Evolutionary conservation across 2,888 invertebrate genomes (phyloP), one percentile per base, ranked within the genome.

Genomic region (Hybos culiciformis): DNA sequence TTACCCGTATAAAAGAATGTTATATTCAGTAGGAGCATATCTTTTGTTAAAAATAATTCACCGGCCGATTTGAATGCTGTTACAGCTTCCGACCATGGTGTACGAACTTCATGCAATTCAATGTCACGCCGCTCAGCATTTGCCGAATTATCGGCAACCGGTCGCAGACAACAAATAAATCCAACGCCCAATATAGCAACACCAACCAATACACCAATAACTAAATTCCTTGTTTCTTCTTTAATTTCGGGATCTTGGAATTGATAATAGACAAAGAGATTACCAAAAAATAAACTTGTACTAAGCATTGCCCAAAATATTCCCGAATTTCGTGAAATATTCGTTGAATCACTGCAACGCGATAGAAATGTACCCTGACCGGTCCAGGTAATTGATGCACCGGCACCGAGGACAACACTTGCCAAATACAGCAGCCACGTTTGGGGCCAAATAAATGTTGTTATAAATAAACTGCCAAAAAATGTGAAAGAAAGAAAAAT

Each of bases 271-370:
- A 96, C 91, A 69, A 94, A 96, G 23, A 93, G 70, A 61, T 98
- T 98, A 42, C 97, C 97, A 60, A 88, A 80, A 65, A 96, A 83
- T 70, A 94, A 78, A 59, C 96, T 96, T 70, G 81, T 82, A 63
- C 96, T 94, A 49, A 94, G 72, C 69, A 97, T 77, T 1, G 94
- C 94, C 96, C 96, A 97, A 66, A 97, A 97, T 38, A 97, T 73
- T 11, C 96, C 94, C 11, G 92, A 90, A 67, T 97, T 94, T 52
- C 94, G 74, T 8, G 90, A 83, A 60, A 96, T 91, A 1, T 90
- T 94, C 1, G 80, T 76, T 0, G 77, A 69, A 51, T 83, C 80
- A 51, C 94, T 94, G 72, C 94, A 94, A 44, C 90, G 70, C 0
- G 94, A 90, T 42, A 97, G 67, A 60, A 85, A 90, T 51, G 80